phyloP scores from a whole-genome alignment of 2,113 vertebrate species.

The Bubalus kerabau region DNA sequence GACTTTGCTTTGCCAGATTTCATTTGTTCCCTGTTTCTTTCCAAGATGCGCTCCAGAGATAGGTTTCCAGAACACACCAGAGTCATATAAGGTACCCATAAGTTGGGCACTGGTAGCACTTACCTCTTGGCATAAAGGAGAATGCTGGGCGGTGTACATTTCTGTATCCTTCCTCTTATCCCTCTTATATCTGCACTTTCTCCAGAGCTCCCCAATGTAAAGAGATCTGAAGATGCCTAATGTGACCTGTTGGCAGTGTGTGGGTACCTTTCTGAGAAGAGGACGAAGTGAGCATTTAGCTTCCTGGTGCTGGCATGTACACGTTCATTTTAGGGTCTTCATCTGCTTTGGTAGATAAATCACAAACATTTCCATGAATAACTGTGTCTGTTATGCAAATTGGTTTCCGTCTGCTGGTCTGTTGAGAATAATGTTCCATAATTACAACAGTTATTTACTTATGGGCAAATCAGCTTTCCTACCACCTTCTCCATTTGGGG shows the following conservation, averaged over 20 bases:
- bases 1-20: background rate
- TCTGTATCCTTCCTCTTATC: background rate
- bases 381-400: constrained; percentile 65
- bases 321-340: constrained; percentile 55
- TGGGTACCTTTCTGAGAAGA: background rate
- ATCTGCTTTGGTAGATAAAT: constrained; percentile 66
- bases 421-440: constrained; percentile 64
- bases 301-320: background rate
- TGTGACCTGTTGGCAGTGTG: background rate
- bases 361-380: constrained; percentile 58
- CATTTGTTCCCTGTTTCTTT: background rate
- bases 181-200: background rate
- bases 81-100: background rate
- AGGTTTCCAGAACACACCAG: background rate
- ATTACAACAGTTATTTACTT: constrained; percentile 67
- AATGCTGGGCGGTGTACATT: background rate
- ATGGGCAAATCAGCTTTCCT: constrained; percentile 48
- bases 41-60: background rate
- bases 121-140: background rate
- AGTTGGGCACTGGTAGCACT: background rate
- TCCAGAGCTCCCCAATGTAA: background rate
- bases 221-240: background rate
- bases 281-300: background rate
- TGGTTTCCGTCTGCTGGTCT: constrained; percentile 58
- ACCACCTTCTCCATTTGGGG: constrained; percentile 14